These are phyloP conservation scores for Chalcis sispes DNA, from an alignment of 2,888 invertebrate genomes.

Conservation along the genomic window DNA sequence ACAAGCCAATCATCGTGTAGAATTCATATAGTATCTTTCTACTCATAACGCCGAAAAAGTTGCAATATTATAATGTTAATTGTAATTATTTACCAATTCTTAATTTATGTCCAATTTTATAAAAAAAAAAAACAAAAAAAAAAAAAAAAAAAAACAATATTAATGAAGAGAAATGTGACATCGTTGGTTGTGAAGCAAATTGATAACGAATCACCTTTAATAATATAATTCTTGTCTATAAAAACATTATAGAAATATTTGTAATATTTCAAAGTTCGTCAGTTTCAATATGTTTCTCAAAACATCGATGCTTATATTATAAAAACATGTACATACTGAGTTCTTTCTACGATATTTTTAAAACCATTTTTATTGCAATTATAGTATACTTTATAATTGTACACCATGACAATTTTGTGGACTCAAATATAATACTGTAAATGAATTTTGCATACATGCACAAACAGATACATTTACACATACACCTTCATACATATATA, in stretches of 20 bases:
- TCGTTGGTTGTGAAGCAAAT: conserved; percentile 15
- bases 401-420: conserved; percentile 29
- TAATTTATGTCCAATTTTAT: conserved; percentile 43
- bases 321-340: conserved; percentile 38
- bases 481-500: not conserved
- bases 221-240: not conserved
- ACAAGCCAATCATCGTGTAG: conserved; percentile 15
- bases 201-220: too few species aligned
- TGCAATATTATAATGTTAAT: conserved; percentile 37
- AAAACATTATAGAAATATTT: not conserved
- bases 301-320: conserved; percentile 10
- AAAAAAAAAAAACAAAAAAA: conserved; percentile 13
- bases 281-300: conserved; percentile 13
- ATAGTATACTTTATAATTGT: conserved; percentile 24
- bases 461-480: conserved; percentile 13
- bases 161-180: conserved; percentile 13
- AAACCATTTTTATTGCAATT: conserved; percentile 40
- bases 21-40: conserved; percentile 19
- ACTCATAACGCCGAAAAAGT: conserved; percentile 7
- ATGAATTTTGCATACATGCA: conserved; percentile 39
- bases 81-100: conserved; percentile 28
- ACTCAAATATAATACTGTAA: conserved; percentile 29
- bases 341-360: conserved; percentile 35
- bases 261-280: not conserved
- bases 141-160: not conserved